Percentiles rank a stretch among this genome's conserved stretches.
Conservation (phyloP, 1,140 invertebrate species). For the Drosophila ambigua region DNA sequence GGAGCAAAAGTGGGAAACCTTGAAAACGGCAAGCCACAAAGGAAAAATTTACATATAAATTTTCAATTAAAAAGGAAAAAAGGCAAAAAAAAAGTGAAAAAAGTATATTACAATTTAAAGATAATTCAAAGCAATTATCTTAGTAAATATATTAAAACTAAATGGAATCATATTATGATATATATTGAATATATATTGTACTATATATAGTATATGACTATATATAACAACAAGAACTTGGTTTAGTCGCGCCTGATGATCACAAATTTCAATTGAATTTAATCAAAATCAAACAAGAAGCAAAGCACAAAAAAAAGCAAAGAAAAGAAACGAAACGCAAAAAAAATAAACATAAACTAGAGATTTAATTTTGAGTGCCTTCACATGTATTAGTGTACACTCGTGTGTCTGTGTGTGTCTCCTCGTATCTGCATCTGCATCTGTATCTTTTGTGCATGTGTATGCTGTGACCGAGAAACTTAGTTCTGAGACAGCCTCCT, state of each 20-base stretch:
- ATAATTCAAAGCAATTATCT: neutral
- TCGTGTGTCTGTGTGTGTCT: conserved; percentile 6
- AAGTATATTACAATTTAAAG: neutral
- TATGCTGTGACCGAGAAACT: conserved; percentile 74
- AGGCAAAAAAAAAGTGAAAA: neutral
- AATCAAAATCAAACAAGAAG: conserved; percentile 78
- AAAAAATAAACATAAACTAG: conserved; percentile 34
- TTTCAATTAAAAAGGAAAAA: conserved; percentile 19
- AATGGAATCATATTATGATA: conserved; percentile 11
- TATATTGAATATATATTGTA: conserved; percentile 10
- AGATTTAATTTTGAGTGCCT: conserved; percentile 73
- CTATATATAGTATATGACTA: conserved; percentile 16
- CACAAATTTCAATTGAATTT: conserved; percentile 83
- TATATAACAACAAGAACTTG: conserved; percentile 23
- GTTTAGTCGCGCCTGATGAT: conserved; percentile 58
- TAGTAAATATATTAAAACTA: conserved; percentile 4
- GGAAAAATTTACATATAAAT: conserved; percentile 1
- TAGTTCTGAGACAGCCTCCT: conserved; percentile 37
- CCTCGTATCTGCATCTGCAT: too few relatives aligned
- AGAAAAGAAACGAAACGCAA: conserved; percentile 41
- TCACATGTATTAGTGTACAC: conserved; percentile 35
- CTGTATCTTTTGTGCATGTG: conserved; percentile 29
- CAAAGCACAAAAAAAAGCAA: conserved; percentile 43
- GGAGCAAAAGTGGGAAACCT: conserved; percentile 36
- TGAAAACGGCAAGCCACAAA: conserved; percentile 23